Base-by-base conservation (phyloP, 2,113 vertebrate species). In the Pluvianellus socialis region DNA sequence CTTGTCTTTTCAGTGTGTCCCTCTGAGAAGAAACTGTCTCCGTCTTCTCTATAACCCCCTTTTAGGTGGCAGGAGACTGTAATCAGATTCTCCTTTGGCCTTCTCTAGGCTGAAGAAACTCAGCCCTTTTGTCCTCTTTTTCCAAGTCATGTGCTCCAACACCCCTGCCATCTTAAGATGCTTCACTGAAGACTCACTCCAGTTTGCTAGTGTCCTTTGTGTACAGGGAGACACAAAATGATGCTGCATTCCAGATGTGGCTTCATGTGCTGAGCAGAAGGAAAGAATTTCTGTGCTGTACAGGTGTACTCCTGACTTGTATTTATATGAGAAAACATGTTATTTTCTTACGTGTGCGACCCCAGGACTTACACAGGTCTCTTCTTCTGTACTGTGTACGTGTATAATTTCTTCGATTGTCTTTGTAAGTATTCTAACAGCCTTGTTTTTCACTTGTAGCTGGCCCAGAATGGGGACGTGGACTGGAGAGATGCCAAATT, bases 391-490 rank as follows among this genome's bases (percentile, higher is more conserved):
- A 10, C 38, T 86, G 50, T 38, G 23, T 89, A 49, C 6, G 4
- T 81, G 53, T 93, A 52, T 56, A 7, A n/a, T 72, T 73, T 85
- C 44, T 68, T 35, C 28, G 44, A 66, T 44, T 44, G 16, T 62
- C 83, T 83, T 42, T 56, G 12, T 68, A 58, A 92, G 47, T 79
- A 28, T 89, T 96, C 32, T 91, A 90, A 88, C 94, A 80, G 88
- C 58, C 44, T 68, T 88, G 38, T 7, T 95, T 91, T 76, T 71
- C 28, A 9, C 75, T 89, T 53, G 21, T 96, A 99, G 99, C 95
- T 99, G 97, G 98, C 98, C 84, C 98, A 98, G 86, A 98, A 98
- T 8, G 98, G 98, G 47, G 63, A 98, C 7, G 98, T 99, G 96
- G 98, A 98, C 94, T 98, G 98, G 75, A 97, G 98, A 66, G 98